Percentiles rank a stretch among this genome's conserved stretches.
phyloP scores from a whole-genome alignment of 2,113 vertebrate genomes.

The Trogon melanurus region DNA sequence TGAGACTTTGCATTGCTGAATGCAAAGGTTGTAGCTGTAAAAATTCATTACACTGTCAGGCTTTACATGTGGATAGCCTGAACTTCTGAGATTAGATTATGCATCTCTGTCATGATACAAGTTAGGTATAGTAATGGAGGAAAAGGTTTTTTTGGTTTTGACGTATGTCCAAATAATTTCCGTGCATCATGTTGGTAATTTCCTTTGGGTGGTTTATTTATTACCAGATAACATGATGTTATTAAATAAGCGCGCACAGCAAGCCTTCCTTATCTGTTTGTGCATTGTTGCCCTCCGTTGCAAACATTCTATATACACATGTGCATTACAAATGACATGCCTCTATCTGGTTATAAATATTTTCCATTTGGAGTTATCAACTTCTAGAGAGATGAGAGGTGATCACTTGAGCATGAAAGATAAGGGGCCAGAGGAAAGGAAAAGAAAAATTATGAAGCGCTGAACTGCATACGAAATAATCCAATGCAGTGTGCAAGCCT shows the following conservation, averaged over 20 bases:
- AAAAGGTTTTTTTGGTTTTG: neutral
- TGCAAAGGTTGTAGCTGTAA: neutral
- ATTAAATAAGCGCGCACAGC: slow-evolving; percentile 20
- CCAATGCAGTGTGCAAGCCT: neutral
- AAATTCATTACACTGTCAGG: neutral
- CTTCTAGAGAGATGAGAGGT: slow-evolving; percentile 1
- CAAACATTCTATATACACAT: slow-evolving; percentile 1
- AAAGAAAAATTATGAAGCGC: neutral
- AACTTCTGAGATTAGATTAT: slow-evolving; percentile 12
- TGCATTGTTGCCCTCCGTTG: slow-evolving; percentile 23
- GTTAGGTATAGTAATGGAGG: neutral
- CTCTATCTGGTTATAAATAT: slow-evolving; percentile 44
- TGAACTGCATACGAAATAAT: neutral
- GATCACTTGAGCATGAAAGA: slow-evolving; percentile 16
- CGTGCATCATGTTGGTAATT: slow-evolving; percentile 1
- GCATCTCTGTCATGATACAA: neutral
- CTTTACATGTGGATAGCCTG: neutral
- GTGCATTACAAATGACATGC: slow-evolving; percentile 39
- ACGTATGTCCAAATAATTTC: slow-evolving; percentile 23
- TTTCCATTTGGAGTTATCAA: slow-evolving; percentile 54
- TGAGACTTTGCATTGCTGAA: neutral
- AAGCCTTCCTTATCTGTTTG: slow-evolving; percentile 16
- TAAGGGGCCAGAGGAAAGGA: neutral
- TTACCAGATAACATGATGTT: slow-evolving; percentile 26
- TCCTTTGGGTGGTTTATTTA: slow-evolving; percentile 29